phyloP scores from a whole-genome alignment of 2,113 vertebrate genomes.

The Euleptes europaea region DNA sequence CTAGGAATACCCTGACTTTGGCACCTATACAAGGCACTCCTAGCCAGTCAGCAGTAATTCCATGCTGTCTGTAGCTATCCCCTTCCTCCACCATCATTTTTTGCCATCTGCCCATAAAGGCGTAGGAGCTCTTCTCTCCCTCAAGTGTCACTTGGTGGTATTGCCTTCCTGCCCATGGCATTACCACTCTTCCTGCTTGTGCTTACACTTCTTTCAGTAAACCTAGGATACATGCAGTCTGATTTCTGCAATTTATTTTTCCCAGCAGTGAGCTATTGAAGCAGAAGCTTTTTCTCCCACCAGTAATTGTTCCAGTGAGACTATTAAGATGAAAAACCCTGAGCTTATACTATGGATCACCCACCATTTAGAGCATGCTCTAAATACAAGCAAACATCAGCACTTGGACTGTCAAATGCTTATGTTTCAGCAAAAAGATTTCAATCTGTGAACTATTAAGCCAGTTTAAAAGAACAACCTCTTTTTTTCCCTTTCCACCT shows the following conservation, averaged over 20 bases:
- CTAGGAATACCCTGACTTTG: not conserved
- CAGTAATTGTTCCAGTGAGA: not conserved
- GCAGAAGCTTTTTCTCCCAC: not conserved
- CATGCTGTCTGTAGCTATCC: not conserved
- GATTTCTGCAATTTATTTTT: not conserved
- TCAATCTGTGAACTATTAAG: not conserved
- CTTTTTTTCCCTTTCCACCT: not conserved
- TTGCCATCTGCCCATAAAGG: not conserved
- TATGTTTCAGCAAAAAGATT: not conserved
- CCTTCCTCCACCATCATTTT: not conserved
- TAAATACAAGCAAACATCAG: not conserved
- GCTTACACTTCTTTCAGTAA: not conserved
- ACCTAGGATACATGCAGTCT: not conserved
- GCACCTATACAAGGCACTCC: not conserved
- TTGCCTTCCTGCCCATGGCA: not conserved
- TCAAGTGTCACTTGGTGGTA: not conserved
- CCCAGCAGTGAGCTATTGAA: not conserved
- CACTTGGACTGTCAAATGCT: not conserved
- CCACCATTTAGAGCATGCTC: not conserved
- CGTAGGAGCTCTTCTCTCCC: not conserved
- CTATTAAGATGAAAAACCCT: not conserved
- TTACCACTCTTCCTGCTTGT: not conserved
- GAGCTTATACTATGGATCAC: not conserved
- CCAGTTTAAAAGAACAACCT: not conserved
- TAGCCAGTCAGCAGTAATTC: not conserved